phyloP scores from a whole-genome alignment of 2,888 invertebrate species.

The Idaea biselata region DNA sequence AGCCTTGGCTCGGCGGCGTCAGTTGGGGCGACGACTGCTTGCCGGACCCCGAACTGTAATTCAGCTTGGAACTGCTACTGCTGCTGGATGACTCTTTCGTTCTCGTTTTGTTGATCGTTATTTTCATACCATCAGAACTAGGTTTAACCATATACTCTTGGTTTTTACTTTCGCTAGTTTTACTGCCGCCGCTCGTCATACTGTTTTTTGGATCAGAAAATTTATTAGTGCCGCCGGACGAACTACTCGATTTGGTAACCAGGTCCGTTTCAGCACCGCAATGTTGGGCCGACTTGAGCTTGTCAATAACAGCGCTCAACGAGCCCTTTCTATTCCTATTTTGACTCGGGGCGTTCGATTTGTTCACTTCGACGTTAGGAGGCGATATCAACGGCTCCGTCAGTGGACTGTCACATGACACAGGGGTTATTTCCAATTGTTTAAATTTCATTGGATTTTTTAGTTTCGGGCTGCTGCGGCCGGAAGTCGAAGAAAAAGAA shows the following conservation, averaged over 20 bases:
- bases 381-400: slow-evolving; percentile 72
- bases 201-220: slow-evolving; percentile 75
- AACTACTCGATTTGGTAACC: slow-evolving; percentile 69
- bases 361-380: slow-evolving; percentile 80
- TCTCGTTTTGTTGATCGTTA: slow-evolving; percentile 94
- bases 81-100: slow-evolving; percentile 84
- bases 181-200: slow-evolving; percentile 59
- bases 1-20: slow-evolving; percentile 81
- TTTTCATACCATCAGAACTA: slow-evolving; percentile 93
- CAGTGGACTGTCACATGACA: slow-evolving; percentile 73
- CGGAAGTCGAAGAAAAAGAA: slow-evolving; percentile 77
- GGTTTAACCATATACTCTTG: slow-evolving; percentile 95
- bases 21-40: slow-evolving; percentile 73
- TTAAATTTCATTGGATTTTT: slow-evolving; percentile 86
- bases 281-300: slow-evolving; percentile 88
- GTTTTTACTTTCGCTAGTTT: slow-evolving; percentile 80
- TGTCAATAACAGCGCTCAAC: slow-evolving; percentile 92
- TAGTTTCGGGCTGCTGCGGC: slow-evolving; percentile 83
- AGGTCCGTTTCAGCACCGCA: slow-evolving; percentile 79
- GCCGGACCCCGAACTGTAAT: slow-evolving; percentile 68
- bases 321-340: slow-evolving; percentile 86
- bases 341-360: slow-evolving; percentile 81
- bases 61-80: slow-evolving; percentile 65
- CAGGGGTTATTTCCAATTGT: slow-evolving; percentile 82
- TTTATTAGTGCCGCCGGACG: slow-evolving; percentile 63